Conservation (phyloP, 2,888 invertebrate genomes). For the Chromoteleia sp. region DNA sequence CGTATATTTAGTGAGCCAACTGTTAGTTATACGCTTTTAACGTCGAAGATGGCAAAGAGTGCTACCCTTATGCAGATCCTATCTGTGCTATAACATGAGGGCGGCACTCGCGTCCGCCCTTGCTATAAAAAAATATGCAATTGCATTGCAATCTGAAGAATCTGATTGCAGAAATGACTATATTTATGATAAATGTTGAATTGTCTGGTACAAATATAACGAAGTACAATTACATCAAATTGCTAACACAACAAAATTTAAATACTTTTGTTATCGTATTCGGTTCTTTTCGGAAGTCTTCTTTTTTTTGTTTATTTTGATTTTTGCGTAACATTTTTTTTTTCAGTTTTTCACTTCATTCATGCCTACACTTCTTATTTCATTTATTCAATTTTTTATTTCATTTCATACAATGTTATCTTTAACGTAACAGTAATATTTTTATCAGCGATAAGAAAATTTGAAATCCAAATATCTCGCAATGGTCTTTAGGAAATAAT, state of each 20-base stretch:
- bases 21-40: constrained; percentile 56
- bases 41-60: constrained; percentile 46
- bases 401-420: too few species aligned
- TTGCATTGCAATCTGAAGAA: constrained; percentile 47
- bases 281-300: neutral
- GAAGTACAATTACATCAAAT: neutral
- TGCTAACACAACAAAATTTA: neutral
- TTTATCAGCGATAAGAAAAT: too few species aligned
- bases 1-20: constrained; percentile 48
- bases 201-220: constrained; percentile 6
- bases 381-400: too few species aligned
- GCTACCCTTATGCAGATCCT: constrained; percentile 42
- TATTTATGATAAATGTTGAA: constrained; percentile 56
- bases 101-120: constrained; percentile 29
- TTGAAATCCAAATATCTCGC: too few species aligned
- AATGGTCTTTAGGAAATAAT: too few species aligned
- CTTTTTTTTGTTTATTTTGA: too few species aligned
- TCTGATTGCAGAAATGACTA: constrained; percentile 59
- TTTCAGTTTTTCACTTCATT: too few species aligned
- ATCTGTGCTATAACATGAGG: constrained; percentile 54
- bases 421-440: too few species aligned
- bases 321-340: too few species aligned
- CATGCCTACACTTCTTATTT: too few species aligned
- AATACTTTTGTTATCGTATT: too few species aligned
- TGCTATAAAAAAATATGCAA: constrained; percentile 55